A percentile compares a stretch with the other conserved stretches of the same genome.
phyloP scores from a whole-genome alignment of 2,797 vertebrate species.

The Galago senegalensis region DNA sequence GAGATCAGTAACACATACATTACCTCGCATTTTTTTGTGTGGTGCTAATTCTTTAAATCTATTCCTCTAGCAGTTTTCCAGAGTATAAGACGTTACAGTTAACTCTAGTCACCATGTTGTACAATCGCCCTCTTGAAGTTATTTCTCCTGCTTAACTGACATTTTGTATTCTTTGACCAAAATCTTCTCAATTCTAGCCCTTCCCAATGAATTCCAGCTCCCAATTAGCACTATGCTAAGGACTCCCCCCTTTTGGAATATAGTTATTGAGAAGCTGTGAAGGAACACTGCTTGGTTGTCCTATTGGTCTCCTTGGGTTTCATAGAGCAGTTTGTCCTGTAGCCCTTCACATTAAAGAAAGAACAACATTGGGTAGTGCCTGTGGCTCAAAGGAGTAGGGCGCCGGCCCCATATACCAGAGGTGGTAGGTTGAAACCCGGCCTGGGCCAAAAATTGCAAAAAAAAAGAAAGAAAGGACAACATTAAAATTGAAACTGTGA shows the following conservation, averaged over 20 bases:
- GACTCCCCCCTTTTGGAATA: not conserved
- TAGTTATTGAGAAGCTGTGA: not conserved
- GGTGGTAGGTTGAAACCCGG: too few relatives aligned
- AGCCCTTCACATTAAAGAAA: not conserved
- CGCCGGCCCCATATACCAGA: too few relatives aligned
- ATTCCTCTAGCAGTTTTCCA: not conserved
- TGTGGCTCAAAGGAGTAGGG: too few relatives aligned
- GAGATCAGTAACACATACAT: not conserved
- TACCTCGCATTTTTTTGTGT: not conserved
- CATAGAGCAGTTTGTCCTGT: not conserved
- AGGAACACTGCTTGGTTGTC: not conserved
- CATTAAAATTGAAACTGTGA: not conserved
- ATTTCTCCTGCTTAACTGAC: not conserved
- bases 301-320: not conserved
- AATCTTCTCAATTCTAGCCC: not conserved
- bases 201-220: not conserved
- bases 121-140: not conserved
- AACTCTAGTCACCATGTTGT: not conserved
- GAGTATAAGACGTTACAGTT: not conserved
- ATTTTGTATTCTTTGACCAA: not conserved
- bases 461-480: not conserved
- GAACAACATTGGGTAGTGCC: not conserved
- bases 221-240: not conserved
- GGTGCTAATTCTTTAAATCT: not conserved
- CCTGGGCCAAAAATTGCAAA: too few relatives aligned